Base-by-base conservation (phyloP, 2,888 invertebrate species). In the Sylvicola cinctus region DNA sequence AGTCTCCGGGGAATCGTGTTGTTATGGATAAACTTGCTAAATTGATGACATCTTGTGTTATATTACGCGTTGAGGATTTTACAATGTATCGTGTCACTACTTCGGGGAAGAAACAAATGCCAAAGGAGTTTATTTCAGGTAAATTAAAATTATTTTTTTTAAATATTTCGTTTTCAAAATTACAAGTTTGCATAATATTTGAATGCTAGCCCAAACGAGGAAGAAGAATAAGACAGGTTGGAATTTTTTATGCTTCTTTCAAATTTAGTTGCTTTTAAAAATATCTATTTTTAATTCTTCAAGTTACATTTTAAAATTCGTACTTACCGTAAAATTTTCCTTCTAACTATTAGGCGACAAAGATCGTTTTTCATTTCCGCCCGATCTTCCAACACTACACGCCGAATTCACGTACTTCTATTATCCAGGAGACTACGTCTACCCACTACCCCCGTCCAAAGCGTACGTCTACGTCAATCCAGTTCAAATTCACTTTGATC, bases 341-440 rank as follows among this genome's bases (percentile, higher is more conserved):
- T 3, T 37, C 33, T 34, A 26, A 34, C 29, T 8, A 32, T 28
- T 15, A 67, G 83, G 81, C 31, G 74, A 75, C 49, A 65, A 71
- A 47, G 77, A 79, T 48, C 72, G 76, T 41, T 78, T 84, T 44
- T 75, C 76, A 17, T 63, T 93, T 41, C 95, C 95, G 2, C 77
- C 79, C 8, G 90, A 91, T 50, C 78, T 87, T 44, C 81, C 87
- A 13, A 72, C 91, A 17, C 52, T 96, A n/a, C 95, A 96, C 57
- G 79, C 91, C 1, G 96, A 98, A 53, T 80, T 91, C 43, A 90
- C 90, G 1, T 85, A 87, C 52, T 96, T 88, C 58, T 96, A 95
- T 53, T 93, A 93, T 52, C 91, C 93, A 0, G 85, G 83, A 30
- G 85, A 87, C 49, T 70, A 77, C 37, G 75, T 77, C 46, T 87